Percentiles rank a stretch among this genome's conserved stretches.
These are phyloP conservation scores for Helicoverpa armigera DNA, from an alignment of 1,140 invertebrate species.

Conservation along the genomic window DNA sequence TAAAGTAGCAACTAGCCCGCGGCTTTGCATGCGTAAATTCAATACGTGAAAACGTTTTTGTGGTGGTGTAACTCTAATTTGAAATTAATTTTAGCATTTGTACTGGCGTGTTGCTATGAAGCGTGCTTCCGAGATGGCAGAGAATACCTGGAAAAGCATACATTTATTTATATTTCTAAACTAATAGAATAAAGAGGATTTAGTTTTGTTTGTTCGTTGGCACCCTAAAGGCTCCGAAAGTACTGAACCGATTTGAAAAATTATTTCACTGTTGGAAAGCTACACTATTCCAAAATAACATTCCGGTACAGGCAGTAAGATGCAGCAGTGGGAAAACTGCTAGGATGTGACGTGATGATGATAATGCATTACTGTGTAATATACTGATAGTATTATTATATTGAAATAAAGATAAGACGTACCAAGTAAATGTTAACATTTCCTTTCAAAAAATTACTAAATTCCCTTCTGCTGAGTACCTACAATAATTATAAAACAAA, in stretches of 20 bases:
- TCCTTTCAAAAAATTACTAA: neutral
- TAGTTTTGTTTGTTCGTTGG: neutral
- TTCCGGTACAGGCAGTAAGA: too few species aligned
- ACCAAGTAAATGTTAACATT: neutral
- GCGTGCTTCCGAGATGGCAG: too few species aligned
- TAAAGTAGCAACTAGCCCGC: conserved; percentile 8
- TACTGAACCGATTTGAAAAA: too few species aligned
- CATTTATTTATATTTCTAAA: neutral
- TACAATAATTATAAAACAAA: conserved; percentile 8
- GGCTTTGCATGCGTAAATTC: conserved; percentile 22
- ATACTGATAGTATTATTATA: neutral
- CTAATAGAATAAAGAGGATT: too few species aligned
- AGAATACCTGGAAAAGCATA: too few species aligned
- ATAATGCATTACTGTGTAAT: too few species aligned
- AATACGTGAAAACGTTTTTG: conserved; percentile 32
- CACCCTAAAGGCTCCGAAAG: too few species aligned
- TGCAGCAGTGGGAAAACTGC: too few species aligned
- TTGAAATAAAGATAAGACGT: neutral
- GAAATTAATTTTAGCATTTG: conserved; percentile 17
- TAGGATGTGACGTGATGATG: too few species aligned
- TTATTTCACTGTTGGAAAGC: too few species aligned
- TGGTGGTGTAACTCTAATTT: conserved; percentile 17
- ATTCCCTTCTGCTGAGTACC: neutral
- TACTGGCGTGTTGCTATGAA: neutral
- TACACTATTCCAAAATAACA: too few species aligned